Percentiles rank a stretch among this genome's conserved stretches.
These are phyloP conservation scores for Conomelus anceps DNA, from an alignment of 2,888 invertebrate species.

Conservation along the genomic window DNA sequence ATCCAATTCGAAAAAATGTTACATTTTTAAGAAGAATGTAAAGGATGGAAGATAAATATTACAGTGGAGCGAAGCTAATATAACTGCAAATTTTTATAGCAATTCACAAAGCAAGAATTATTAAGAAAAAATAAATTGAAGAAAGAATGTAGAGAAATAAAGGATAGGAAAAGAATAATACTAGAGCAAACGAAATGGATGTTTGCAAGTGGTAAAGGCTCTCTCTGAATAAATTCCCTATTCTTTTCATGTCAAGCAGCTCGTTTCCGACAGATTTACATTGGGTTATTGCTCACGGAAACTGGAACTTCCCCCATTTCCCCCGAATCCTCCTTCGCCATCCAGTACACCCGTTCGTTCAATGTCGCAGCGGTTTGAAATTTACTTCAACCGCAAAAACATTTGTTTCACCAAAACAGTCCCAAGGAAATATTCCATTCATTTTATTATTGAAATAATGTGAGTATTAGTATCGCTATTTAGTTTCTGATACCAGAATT, in stretches of 20 bases:
- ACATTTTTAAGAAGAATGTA: too few species aligned
- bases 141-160: neutral
- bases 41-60: too few species aligned
- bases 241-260: neutral
- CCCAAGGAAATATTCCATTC: neutral
- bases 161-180: too few species aligned
- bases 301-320: neutral
- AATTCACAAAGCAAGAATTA: too few species aligned
- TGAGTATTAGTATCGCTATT: neutral
- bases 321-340: neutral
- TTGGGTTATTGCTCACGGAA: conserved; percentile 7
- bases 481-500: too few species aligned
- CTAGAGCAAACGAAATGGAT: neutral
- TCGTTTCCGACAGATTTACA: conserved; percentile 9
- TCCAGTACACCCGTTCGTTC: neutral
- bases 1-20: too few species aligned
- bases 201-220: neutral
- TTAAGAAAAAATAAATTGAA: too few species aligned
- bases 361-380: neutral
- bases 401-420: neutral
- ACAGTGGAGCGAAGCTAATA: too few species aligned
- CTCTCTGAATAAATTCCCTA: neutral
- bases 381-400: neutral
- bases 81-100: too few species aligned
- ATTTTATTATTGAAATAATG: neutral